These are phyloP conservation scores for Acheta domesticus DNA, from an alignment of 2,888 invertebrate species.

Conservation along the genomic window DNA sequence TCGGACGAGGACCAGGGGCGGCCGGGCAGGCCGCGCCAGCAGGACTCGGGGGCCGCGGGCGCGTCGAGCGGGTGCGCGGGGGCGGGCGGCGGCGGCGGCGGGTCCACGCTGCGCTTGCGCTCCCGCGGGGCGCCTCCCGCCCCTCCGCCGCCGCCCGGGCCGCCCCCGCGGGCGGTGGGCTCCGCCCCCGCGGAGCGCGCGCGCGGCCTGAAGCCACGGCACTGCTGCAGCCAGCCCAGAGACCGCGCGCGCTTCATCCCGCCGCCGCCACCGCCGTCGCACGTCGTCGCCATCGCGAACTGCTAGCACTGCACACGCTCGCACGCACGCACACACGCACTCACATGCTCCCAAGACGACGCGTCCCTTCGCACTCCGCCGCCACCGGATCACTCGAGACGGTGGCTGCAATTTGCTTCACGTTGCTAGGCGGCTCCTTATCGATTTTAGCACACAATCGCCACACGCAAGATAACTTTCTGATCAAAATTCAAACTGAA, in stretches of 20 bases:
- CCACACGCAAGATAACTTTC: no score
- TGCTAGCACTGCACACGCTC: slow-evolving; percentile 11
- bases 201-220: slow-evolving; percentile 27
- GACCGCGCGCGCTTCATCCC: slow-evolving; percentile 35
- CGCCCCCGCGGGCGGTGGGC: not conserved
- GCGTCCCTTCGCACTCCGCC: no score
- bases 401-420: no score
- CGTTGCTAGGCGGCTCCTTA: no score
- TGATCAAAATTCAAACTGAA: no score
- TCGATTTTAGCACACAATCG: no score
- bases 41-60: not conserved
- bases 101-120: slow-evolving; percentile 33
- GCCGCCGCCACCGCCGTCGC: not conserved
- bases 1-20: slow-evolving; percentile 1
- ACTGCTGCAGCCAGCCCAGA: slow-evolving; percentile 36
- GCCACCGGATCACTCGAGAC: no score
- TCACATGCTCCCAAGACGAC: no score
- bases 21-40: not conserved
- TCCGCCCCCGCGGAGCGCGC: slow-evolving; percentile 6
- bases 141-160: slow-evolving; percentile 19
- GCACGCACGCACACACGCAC: not conserved
- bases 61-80: not conserved
- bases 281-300: not conserved
- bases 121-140: slow-evolving; percentile 11
- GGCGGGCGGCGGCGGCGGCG: not conserved